A percentile compares a stretch with the other conserved stretches of the same genome.
Evolutionary conservation across 1,140 invertebrate species (phyloP).

Genomic region (Saccostrea echinata): DNA sequence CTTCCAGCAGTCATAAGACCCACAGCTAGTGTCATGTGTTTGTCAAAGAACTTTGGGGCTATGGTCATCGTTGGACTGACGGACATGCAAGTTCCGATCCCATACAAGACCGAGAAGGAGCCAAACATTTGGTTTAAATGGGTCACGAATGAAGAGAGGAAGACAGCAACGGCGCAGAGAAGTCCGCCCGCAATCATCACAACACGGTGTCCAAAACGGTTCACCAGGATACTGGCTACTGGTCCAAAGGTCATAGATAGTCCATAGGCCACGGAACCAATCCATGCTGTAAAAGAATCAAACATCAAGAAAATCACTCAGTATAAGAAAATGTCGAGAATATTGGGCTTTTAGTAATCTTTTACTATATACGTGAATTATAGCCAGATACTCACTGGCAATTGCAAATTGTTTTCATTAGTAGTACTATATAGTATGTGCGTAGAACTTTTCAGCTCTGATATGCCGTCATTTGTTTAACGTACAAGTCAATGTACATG

Average conservation of each 20-base stretch:
- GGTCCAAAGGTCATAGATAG: slow-evolving; percentile 72
- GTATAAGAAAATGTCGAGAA: no score
- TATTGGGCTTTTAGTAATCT: no score
- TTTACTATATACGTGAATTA: no score
- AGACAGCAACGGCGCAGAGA: slow-evolving; percentile 65
- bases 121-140: slow-evolving; percentile 63
- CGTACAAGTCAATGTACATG: no score
- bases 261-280: slow-evolving; percentile 71
- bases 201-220: slow-evolving; percentile 64
- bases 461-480: no score
- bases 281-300: slow-evolving; percentile 67
- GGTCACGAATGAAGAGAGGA: slow-evolving; percentile 67
- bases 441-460: no score
- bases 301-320: no score
- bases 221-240: slow-evolving; percentile 63
- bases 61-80: slow-evolving; percentile 70
- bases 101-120: slow-evolving; percentile 71
- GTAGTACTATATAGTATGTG: no score
- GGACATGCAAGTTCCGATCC: slow-evolving; percentile 68
- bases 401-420: no score
- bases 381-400: no score
- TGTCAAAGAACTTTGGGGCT: slow-evolving; percentile 70
- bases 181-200: slow-evolving; percentile 67
- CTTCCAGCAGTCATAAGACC: slow-evolving; percentile 72
- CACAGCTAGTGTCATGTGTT: slow-evolving; percentile 67